Base-by-base conservation (phyloP, 2,797 vertebrate genomes). In the Ptychobarbus kaznakovi region DNA sequence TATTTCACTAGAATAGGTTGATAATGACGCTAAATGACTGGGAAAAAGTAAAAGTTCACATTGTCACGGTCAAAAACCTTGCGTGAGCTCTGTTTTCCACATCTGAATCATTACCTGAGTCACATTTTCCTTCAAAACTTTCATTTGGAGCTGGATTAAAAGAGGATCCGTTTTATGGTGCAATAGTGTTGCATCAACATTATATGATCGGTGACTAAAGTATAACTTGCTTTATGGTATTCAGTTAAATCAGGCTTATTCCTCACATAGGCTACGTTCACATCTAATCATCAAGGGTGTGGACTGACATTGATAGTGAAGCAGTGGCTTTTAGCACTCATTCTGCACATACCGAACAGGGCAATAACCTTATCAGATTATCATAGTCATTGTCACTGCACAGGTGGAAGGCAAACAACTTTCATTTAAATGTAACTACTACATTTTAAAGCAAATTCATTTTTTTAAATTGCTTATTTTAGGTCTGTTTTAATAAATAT, bases 261-360 rank as follows among this genome's bases (percentile, higher is more conserved):
- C 32, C 0, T 38, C 51, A 6, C 15, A 4, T 38, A 32, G 32
- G 32, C 32, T 32, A 2, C 42, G 5, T 61, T 76, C 6, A 40
- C 25, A 69, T 77, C 56, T 85, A 65, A 80, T 74, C 77, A 20
- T 38, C 3, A 4, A 74, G 84, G 56, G 77, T 42, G 77, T 85
- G 66, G 38, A 76, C 51, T n/a, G 69, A 63, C 16, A 42, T 18
- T 58, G 82, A 61, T 58, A 61, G 28, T 77, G n/a, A 58, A 69
- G 25, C 4, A 1, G 40, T 18, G 18, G 53, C 1, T 74, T 80
- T 65, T 80, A 74, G 69, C 53, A 15, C 68, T 74, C 77, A 85
- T 74, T 85, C 44, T 53, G 1, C 44, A 65, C 69, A 85, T 80
- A 73, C 84, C 44, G 16, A 53, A 49, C 32, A 72, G 69, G 56